A percentile compares a stretch with the other conserved stretches of the same genome.
These are phyloP conservation scores for Nipponacmea schrenckii DNA, from an alignment of 2,888 invertebrate species.

Conservation along the genomic window DNA sequence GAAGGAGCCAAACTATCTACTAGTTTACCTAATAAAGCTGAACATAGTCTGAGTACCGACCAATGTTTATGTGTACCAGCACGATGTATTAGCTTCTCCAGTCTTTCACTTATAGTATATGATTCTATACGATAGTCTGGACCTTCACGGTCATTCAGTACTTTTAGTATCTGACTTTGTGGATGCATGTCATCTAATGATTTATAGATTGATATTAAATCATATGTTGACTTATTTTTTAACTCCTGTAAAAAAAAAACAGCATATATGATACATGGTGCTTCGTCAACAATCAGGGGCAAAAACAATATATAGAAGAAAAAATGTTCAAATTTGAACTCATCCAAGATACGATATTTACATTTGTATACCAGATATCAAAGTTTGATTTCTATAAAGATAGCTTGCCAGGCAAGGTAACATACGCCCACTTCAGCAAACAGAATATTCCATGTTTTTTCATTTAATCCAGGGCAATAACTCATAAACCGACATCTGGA, in stretches of 20 bases:
- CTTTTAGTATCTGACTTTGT: slow-evolving; percentile 85
- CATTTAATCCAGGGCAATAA: too few species aligned
- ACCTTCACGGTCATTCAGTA: slow-evolving; percentile 84
- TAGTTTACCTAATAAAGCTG: slow-evolving; percentile 90
- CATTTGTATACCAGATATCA: too few species aligned
- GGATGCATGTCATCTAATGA: slow-evolving; percentile 79
- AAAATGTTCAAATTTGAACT: background rate
- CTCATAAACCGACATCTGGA: too few species aligned
- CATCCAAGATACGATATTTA: background rate
- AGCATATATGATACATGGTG: background rate
- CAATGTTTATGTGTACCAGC: slow-evolving; percentile 62
- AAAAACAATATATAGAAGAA: background rate
- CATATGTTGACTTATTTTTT: slow-evolving; percentile 76
- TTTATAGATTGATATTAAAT: slow-evolving; percentile 80
- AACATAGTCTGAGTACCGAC: slow-evolving; percentile 92
- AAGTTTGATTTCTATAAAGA: too few species aligned
- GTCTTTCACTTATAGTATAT: slow-evolving; percentile 63
- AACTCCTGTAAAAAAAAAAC: slow-evolving; percentile 68
- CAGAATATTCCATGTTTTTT: too few species aligned
- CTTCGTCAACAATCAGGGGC: background rate
- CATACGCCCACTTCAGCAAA: too few species aligned
- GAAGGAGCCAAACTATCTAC: slow-evolving; percentile 99
- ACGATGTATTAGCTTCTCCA: slow-evolving; percentile 68
- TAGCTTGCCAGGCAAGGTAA: too few species aligned
- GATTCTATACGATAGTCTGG: slow-evolving; percentile 79